phyloP scores from a whole-genome alignment of 1,140 invertebrate species.

The Drosophila ironensis region DNA sequence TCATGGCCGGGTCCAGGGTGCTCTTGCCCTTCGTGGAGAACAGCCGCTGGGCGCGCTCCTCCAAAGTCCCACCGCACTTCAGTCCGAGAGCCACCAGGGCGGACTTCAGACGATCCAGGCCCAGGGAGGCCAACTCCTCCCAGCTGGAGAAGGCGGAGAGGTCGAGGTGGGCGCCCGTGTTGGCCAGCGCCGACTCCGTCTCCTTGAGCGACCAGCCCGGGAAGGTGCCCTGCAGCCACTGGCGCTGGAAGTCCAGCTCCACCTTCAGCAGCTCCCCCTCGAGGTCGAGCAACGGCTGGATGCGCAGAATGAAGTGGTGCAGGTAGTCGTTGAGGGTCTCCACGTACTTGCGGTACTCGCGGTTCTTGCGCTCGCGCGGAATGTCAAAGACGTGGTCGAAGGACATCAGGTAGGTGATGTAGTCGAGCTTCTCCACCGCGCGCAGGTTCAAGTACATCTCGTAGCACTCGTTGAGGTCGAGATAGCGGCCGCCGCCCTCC shows the following conservation, averaged over 20 bases:
- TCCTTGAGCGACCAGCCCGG: constrained; percentile 98
- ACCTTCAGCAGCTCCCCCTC: constrained; percentile 90
- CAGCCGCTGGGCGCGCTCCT: constrained; percentile 97
- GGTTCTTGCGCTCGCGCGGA: constrained; percentile 96
- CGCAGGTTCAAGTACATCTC: constrained; percentile 98
- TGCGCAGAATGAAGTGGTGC: constrained; percentile 91
- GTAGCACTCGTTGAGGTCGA: constrained; percentile 99
- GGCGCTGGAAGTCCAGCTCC: constrained; percentile 91
- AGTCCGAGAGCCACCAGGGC: constrained; percentile 98
- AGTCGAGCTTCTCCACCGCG: constrained; percentile 98
- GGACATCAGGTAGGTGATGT: constrained; percentile 95
- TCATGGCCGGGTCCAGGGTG: constrained; percentile 93
- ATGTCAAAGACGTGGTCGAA: constrained; percentile 99
- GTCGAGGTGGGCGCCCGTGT: constrained; percentile 97
- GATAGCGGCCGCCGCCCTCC: constrained; percentile 99
- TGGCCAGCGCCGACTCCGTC: constrained; percentile 94
- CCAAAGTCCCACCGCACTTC: constrained; percentile 99
- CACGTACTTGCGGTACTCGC: constrained; percentile 95
- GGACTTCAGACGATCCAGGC: constrained; percentile 98
- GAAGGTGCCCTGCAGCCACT: constrained; percentile 95
- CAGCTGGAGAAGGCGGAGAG: constrained; percentile 98
- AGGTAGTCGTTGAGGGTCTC: constrained; percentile 93
- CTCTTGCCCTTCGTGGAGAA: constrained; percentile 98
- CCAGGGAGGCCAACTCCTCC: constrained; percentile 98
- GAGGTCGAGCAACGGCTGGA: constrained; percentile 96